phyloP scores from a whole-genome alignment of 2,797 vertebrate species.

The Ctenopoma multispine region DNA sequence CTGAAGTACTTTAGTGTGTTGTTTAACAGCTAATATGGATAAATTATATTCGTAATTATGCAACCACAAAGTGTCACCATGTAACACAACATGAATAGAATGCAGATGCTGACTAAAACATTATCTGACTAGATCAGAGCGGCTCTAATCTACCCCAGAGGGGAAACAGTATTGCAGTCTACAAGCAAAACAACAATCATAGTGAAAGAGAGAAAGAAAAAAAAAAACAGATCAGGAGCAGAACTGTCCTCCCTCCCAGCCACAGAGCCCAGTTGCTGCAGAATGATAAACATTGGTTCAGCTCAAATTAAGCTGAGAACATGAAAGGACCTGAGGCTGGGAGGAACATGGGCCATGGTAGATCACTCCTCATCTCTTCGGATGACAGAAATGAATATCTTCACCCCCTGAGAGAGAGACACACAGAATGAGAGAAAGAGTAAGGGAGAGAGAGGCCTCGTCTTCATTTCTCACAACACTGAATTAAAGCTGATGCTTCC shows the following conservation, averaged over 20 bases:
- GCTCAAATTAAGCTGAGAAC: constrained; percentile 68
- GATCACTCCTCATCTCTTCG: constrained; percentile 69
- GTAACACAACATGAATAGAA: constrained; percentile 65
- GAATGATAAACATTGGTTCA: constrained; percentile 67
- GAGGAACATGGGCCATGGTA: constrained; percentile 46
- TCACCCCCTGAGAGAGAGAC: constrained; percentile 50
- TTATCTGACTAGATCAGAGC: constrained; percentile 68
- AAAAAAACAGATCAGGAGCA: constrained; percentile 20
- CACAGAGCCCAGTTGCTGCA: constrained; percentile 48
- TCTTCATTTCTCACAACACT: constrained; percentile 39
- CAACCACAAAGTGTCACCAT: constrained; percentile 45
- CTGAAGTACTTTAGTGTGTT: constrained; percentile 19
- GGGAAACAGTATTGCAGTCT: constrained; percentile 38
- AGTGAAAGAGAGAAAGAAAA: neutral
- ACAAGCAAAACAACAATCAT: constrained; percentile 64
- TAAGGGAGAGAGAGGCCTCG: constrained; percentile 5
- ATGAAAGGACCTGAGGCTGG: constrained; percentile 67
- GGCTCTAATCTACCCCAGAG: constrained; percentile 62
- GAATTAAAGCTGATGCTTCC: constrained; percentile 71
- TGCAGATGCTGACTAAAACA: constrained; percentile 71
- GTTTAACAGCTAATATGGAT: constrained; percentile 28
- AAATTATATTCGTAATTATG: constrained; percentile 58
- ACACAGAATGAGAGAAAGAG: constrained; percentile 6
- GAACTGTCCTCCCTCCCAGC: constrained; percentile 48
- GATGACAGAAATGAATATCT: constrained; percentile 66